Evolutionary conservation across 2,888 invertebrate species (phyloP), one percentile per base, ranked within the genome.

Genomic region (Hermaeophaga mercurialis): DNA sequence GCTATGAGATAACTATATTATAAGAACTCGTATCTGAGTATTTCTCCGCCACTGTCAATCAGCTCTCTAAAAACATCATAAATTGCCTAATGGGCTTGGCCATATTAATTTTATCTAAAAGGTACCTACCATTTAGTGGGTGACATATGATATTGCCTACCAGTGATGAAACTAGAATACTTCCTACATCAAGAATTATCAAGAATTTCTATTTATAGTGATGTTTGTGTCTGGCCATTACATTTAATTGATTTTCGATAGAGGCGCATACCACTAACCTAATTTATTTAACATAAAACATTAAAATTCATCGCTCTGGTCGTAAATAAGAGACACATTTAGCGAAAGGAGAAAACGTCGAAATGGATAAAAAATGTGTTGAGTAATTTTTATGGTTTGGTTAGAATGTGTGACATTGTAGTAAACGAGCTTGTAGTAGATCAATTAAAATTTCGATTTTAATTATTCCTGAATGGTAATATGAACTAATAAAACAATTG

Each of bases 141-240:
- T 48, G 38, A 48, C 48, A 38, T 38, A 48, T 26, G 48, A 48
- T 48, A 48, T 18, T 24, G 26, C 36, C 36, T 48, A n/a, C 43
- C 24, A 15, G 47, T 36, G 47, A 36, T 48, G 38, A 24, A 38
- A 48, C 15, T 48, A 26, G 48, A 26, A 48, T 38, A 48, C 48
- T 38, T 48, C 38, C 48, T 48, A 38, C 48, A 48, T 48, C 48
- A 14, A 48, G 9, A 26, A n/a, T 26, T 38, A 33, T 33, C 48
- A 18, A 26, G 48, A 48, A 48, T 48, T 24, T 38, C 38, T 38
- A 48, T 38, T 38, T 48, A 48, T 38, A 38, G 26, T n/a, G 7
- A 18, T 26, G 34, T 34, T 48, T 15, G 14, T 17, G 38, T 48
- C 36, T 38, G 9, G 26, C 33, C 45, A 45, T 48, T 48, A 38